These are phyloP conservation scores for Nectonema munidae DNA, from an alignment of 2,888 invertebrate genomes.

Conservation along the genomic window DNA sequence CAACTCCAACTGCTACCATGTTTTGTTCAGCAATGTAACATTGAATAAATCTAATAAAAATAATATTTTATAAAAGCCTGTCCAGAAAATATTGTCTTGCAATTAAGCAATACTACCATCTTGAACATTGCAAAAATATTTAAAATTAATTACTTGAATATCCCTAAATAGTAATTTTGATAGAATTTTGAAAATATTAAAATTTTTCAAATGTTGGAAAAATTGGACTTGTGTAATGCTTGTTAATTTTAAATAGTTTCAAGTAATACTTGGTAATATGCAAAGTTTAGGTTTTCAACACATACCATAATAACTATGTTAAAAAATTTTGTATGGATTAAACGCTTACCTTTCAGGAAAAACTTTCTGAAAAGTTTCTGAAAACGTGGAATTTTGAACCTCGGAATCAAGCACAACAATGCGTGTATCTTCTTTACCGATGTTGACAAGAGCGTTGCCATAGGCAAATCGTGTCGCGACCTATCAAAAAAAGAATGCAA, in stretches of 20 bases:
- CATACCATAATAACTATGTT: too few relatives aligned
- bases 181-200: neutral
- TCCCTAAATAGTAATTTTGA: neutral
- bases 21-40: constrained; percentile 99
- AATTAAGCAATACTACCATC: too few relatives aligned
- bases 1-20: constrained; percentile 63
- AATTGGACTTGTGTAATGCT: constrained; percentile 26
- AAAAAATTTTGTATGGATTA: too few relatives aligned
- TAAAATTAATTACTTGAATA: too few relatives aligned
- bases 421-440: constrained; percentile 34
- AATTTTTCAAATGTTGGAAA: neutral
- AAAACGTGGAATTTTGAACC: constrained; percentile 90
- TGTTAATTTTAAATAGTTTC: too few relatives aligned
- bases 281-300: too few relatives aligned
- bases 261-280: too few relatives aligned
- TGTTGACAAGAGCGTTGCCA: constrained; percentile 61
- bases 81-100: too few relatives aligned
- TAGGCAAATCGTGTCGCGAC: constrained; percentile 72
- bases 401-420: constrained; percentile 85
- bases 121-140: too few relatives aligned
- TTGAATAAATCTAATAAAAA: constrained; percentile 45
- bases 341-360: constrained; percentile 14
- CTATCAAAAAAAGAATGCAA: constrained; percentile 17
- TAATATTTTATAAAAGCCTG: too few relatives aligned
- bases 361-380: constrained; percentile 50